phyloP scores from a whole-genome alignment of 1,140 invertebrate species.

The Cryptotermes secundus region DNA sequence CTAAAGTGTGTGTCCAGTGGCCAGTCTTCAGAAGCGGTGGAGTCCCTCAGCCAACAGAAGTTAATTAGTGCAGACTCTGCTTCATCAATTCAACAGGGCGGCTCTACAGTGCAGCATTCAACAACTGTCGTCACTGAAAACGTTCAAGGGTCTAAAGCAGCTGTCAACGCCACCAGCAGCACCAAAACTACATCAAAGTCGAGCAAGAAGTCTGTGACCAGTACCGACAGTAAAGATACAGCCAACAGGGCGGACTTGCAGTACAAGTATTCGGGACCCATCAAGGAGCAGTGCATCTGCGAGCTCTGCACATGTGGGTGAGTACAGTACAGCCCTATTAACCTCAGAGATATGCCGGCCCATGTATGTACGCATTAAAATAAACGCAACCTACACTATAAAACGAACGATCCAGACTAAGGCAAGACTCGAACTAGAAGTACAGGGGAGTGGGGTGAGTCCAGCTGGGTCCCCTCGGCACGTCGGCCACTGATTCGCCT shows the following conservation, averaged over 20 bases:
- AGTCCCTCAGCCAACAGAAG: not conserved
- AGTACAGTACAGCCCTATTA: conserved; percentile 48
- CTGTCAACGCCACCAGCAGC: not conserved
- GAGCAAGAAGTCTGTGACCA: conserved; percentile 2
- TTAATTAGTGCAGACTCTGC: not conserved
- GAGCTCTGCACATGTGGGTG: conserved; percentile 89
- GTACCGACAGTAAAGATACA: not conserved
- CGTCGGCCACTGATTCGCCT: too few species aligned
- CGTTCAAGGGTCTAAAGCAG: not conserved
- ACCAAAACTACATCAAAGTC: not conserved
- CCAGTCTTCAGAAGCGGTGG: not conserved
- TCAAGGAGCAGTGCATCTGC: conserved; percentile 82
- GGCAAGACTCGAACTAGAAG: too few species aligned
- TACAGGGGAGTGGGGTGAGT: too few species aligned
- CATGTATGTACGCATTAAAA: too few species aligned
- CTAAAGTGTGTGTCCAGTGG: not conserved
- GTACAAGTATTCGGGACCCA: conserved; percentile 38
- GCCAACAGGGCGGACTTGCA: not conserved
- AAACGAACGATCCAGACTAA: too few species aligned
- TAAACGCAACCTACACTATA: too few species aligned
- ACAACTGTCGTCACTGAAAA: not conserved
- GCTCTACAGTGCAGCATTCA: not conserved
- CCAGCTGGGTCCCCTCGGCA: too few species aligned
- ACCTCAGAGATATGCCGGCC: too few species aligned
- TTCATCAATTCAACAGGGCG: not conserved